Base-by-base conservation (phyloP, 1,140 invertebrate species). In the Apis cerana region DNA sequence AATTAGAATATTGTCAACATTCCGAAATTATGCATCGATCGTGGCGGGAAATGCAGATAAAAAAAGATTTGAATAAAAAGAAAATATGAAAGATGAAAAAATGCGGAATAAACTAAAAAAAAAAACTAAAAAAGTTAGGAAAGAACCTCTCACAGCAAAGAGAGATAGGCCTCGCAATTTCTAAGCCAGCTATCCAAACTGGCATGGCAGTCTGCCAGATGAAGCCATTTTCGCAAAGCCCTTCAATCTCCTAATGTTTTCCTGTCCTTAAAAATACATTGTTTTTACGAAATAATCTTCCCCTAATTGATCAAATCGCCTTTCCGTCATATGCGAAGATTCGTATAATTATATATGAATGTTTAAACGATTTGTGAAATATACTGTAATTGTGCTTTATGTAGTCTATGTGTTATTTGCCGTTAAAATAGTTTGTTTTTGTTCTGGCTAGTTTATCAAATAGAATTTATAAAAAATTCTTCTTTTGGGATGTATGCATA, bases 291-390 rank as follows among this genome's bases (percentile, higher is more conserved):
- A 80, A 78, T 85, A 89, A 84, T 89, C 80, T 88, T 81, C 75
- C 84, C 75, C 43, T 78, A 78, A 89, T 85, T 91, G 89, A 92
- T 90, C 78, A 68, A 91, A 88, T 86, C 89, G 90, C 89, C 91
- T 92, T 91, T 92, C 84, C 89, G 86, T 92, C 88, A 87, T 91
- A 89, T 89, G 89, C 92, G 90, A 91, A 90, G 89, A 89, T 90
- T 92, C 91, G 89, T 91, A 92, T 93, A 92, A 93, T 93, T 93
- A 92, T 93, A 92, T 93, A 93, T 94, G 92, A 93, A 93, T 93
- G 92, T 93, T 94, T 91, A 92, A 91, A 92, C 88, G 89, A 93
- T 92, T 92, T 93, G 92, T 92, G 92, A 93, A 93, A 93, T 92
- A 93, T 93, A 93, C 90, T 93, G 91, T 93, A 93, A 92, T 92